Conservation (phyloP, 2,113 vertebrate species). For the Seriola rivoliana region DNA sequence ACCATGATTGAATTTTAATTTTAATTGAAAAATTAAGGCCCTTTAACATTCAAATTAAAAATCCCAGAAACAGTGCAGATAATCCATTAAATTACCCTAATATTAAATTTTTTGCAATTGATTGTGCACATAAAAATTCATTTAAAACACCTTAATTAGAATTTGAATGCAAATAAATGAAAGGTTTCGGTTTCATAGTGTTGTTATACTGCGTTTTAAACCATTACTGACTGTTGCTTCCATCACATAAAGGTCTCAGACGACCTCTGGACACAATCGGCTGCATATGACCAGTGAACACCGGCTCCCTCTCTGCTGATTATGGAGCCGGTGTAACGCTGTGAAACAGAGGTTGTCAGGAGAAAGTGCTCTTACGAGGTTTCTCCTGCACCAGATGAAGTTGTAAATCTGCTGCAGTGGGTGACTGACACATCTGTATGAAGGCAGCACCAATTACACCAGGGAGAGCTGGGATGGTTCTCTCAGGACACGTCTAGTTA, state of each 20-base stretch:
- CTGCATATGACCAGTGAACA: neutral
- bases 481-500: slow-evolving; percentile 68
- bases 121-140: no score
- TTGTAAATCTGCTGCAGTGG: slow-evolving; percentile 68
- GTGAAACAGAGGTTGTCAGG: slow-evolving; percentile 41
- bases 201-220: neutral
- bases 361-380: slow-evolving; percentile 46
- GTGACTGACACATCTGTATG: slow-evolving; percentile 71
- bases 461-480: slow-evolving; percentile 53
- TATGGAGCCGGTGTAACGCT: slow-evolving; percentile 4
- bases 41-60: no score
- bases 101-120: no score
- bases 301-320: neutral
- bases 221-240: neutral
- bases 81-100: no score
- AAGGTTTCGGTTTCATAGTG: no score
- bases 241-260: neutral
- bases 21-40: no score
- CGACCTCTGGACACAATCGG: slow-evolving; percentile 2
- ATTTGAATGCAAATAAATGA: no score
- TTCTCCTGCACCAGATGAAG: slow-evolving; percentile 64
- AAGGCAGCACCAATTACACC: slow-evolving; percentile 73
- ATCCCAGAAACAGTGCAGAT: no score
- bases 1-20: no score
- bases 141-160: no score